Conservation (phyloP, 2,797 vertebrate genomes). For the Acrossocheilus wenchowensis region DNA sequence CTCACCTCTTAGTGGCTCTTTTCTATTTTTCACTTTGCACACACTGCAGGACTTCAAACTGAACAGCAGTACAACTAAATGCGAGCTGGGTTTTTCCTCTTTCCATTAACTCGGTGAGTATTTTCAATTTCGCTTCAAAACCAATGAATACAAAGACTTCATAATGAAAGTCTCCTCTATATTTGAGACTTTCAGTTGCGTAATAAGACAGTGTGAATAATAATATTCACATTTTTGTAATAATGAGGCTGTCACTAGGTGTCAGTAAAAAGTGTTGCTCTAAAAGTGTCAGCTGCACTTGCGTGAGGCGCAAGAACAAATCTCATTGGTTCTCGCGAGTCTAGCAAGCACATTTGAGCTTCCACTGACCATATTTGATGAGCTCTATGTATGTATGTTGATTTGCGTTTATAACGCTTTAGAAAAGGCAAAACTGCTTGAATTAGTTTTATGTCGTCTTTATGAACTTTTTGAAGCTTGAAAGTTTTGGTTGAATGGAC, state of each 20-base stretch:
- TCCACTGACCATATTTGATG: background rate
- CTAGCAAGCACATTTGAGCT: background rate
- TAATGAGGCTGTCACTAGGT: background rate
- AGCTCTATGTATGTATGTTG: too few relatives aligned
- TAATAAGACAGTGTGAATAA: background rate
- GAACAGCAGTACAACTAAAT: constrained; percentile 12
- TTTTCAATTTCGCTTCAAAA: constrained; percentile 1
- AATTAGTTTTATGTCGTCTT: background rate
- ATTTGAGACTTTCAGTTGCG: background rate
- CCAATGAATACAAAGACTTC: background rate
- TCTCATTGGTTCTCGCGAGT: background rate
- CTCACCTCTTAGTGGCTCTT: constrained; percentile 48
- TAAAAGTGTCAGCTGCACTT: background rate
- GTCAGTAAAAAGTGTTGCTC: background rate
- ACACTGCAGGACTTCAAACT: constrained; percentile 8
- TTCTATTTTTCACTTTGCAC: constrained; percentile 39
- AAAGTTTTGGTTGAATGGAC: too few relatives aligned
- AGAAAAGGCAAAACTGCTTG: background rate
- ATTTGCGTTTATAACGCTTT: too few relatives aligned
- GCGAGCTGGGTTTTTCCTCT: background rate
- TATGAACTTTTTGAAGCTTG: background rate
- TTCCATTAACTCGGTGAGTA: background rate
- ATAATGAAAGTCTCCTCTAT: background rate
- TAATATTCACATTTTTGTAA: background rate
- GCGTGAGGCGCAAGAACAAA: background rate